Evolutionary conservation across 2,797 vertebrate genomes (phyloP).

Genomic region (Amphiprion clarkii): DNA sequence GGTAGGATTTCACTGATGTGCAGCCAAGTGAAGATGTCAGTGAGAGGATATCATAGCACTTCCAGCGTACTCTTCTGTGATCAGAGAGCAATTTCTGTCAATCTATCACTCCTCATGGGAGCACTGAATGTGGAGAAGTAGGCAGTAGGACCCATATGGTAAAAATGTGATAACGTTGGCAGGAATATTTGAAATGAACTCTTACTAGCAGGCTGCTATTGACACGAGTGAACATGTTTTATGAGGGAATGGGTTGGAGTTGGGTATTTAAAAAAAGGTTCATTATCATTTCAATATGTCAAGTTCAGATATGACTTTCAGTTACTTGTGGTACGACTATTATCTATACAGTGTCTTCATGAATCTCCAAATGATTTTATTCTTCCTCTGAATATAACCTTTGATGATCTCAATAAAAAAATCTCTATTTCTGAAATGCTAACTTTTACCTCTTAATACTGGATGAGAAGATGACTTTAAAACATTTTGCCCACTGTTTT

Average conservation of each 20-base stretch:
- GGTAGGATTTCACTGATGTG: neutral
- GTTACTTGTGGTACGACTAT: neutral
- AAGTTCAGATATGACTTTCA: neutral
- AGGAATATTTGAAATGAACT: slow-evolving; percentile 17
- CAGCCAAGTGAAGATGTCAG: neutral
- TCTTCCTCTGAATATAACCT: too few species aligned
- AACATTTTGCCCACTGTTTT: neutral
- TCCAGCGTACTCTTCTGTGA: neutral
- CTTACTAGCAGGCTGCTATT: slow-evolving; percentile 10
- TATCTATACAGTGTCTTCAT: neutral
- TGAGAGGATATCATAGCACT: neutral
- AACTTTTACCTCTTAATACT: neutral
- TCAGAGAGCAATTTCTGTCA: slow-evolving; percentile 10
- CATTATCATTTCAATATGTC: slow-evolving; percentile 16
- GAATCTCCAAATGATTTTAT: too few species aligned
- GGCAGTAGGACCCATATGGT: slow-evolving; percentile 1
- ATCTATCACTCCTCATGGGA: neutral
- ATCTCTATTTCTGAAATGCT: neutral
- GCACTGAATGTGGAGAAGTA: neutral
- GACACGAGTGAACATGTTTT: slow-evolving; percentile 39
- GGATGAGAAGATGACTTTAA: neutral
- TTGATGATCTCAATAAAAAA: too few species aligned
- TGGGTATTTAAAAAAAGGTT: slow-evolving; percentile 12
- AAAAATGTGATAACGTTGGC: neutral
- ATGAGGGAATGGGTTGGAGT: slow-evolving; percentile 8